These are phyloP conservation scores for Drosophila mulleri DNA, from an alignment of 2,888 invertebrate species.

Conservation along the genomic window DNA sequence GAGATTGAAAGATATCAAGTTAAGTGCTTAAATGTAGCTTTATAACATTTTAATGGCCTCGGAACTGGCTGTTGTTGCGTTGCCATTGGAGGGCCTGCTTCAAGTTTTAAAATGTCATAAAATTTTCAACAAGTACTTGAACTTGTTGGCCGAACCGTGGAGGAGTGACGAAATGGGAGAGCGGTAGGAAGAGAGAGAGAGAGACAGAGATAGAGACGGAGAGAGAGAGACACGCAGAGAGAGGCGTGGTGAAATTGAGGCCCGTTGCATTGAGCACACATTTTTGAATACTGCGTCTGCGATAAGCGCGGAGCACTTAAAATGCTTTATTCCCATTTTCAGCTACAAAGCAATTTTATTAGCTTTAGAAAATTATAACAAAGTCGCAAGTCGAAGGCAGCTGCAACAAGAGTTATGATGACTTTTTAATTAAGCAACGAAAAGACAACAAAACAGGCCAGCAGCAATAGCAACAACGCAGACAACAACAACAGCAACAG, in stretches of 20 bases:
- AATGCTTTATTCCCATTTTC: slow-evolving; percentile 76
- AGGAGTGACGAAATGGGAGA: neutral
- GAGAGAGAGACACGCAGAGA: neutral
- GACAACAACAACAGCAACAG: slow-evolving; percentile 19
- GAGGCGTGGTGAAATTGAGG: slow-evolving; percentile 2
- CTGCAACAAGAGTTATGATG: slow-evolving; percentile 78
- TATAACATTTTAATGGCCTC: slow-evolving; percentile 76
- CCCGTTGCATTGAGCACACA: slow-evolving; percentile 52
- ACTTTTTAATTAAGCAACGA: slow-evolving; percentile 78
- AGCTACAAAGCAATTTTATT: slow-evolving; percentile 78
- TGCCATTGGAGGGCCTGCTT: slow-evolving; percentile 33
- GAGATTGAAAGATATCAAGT: slow-evolving; percentile 73
- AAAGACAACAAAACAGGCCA: slow-evolving; percentile 50
- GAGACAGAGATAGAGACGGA: neutral
- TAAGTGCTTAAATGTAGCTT: slow-evolving; percentile 77
- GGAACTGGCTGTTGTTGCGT: slow-evolving; percentile 18
- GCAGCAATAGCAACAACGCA: slow-evolving; percentile 22
- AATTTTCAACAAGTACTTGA: slow-evolving; percentile 78
- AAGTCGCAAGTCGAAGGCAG: slow-evolving; percentile 64
- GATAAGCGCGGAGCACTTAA: slow-evolving; percentile 76
- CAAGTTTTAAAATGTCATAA: slow-evolving; percentile 77
- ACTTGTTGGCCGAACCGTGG: slow-evolving; percentile 34
- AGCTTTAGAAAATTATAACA: slow-evolving; percentile 80
- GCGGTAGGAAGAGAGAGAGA: neutral
- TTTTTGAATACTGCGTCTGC: slow-evolving; percentile 64